Evolutionary conservation across 2,888 invertebrate genomes (phyloP), one percentile per base, ranked within the genome.

Genomic region (Molorchus minor): DNA sequence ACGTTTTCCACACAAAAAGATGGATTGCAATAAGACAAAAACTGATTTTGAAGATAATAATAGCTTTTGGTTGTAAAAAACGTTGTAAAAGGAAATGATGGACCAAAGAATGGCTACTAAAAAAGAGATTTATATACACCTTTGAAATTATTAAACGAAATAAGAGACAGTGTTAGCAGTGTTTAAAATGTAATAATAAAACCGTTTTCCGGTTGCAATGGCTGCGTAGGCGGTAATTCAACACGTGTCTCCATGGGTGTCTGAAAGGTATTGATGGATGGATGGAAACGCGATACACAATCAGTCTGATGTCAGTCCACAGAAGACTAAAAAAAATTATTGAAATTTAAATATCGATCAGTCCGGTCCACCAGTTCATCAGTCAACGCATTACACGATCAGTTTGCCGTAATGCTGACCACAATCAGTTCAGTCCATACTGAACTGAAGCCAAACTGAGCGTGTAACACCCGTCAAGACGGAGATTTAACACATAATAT

Each of bases 141-240:
- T n/a, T n/a, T n/a, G n/a, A n/a, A n/a, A n/a, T n/a, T n/a, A n/a
- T n/a, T n/a, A n/a, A n/a, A n/a, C n/a, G n/a, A n/a, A n/a, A n/a
- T n/a, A n/a, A n/a, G n/a, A n/a, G n/a, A n/a, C n/a, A 35, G 12
- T 15, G 15, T 35, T n/a, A 3, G 35, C 35, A 35, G n/a, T 35
- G 35, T 35, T 35, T 35, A 12, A n/a, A 35, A 35, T 35, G 13
- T 35, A 35, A 12, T 35, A 35, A 35, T 35, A 12, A 35, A 35
- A 12, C 15, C 35, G 5, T 35, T 35, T 1, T 3, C 35, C 12
- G 7, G 35, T 12, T 35, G 1, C 12, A 35, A 35, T 10, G 35
- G 35, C 35, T 35, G 35, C 35, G 35, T 35, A 12, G 35, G n/a
- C 35, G 35, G 35, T 15, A 15, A 35, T 35, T 12, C 35, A 12